phyloP scores from a whole-genome alignment of 2,888 invertebrate genomes.

The Lasioglossum pauxillum region DNA sequence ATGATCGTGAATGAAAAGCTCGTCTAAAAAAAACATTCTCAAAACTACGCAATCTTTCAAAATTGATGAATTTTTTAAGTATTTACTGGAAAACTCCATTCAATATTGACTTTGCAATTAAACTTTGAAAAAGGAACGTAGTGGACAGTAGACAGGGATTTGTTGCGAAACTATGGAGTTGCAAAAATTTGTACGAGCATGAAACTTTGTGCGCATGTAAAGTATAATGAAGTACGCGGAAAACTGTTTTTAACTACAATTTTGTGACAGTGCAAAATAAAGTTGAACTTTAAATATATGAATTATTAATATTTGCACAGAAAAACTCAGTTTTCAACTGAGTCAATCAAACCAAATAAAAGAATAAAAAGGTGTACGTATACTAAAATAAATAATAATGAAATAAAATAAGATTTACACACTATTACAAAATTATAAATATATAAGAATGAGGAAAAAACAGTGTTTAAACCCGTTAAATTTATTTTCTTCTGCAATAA shows the following conservation, averaged over 20 bases:
- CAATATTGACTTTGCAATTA: background rate
- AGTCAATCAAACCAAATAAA: no score
- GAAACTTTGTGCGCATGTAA: background rate
- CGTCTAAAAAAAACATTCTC: background rate
- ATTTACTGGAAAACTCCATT: background rate
- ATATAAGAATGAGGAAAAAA: background rate
- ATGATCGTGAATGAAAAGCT: background rate
- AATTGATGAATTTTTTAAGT: background rate
- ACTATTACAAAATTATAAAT: background rate
- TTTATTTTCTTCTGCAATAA: no score
- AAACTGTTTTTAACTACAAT: background rate
- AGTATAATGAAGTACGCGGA: background rate
- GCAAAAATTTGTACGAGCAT: background rate
- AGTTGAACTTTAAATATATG: background rate
- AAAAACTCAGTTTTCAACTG: no score
- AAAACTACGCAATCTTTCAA: background rate
- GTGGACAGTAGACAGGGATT: background rate
- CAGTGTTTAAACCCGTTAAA: background rate
- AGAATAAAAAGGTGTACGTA: background rate
- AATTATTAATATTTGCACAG: background rate
- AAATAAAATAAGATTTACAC: background rate
- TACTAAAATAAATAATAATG: background rate
- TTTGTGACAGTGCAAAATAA: background rate
- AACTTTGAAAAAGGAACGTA: background rate
- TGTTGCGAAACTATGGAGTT: background rate